Base-by-base conservation (phyloP, 2,888 invertebrate genomes). In the Anticlea derivata region DNA sequence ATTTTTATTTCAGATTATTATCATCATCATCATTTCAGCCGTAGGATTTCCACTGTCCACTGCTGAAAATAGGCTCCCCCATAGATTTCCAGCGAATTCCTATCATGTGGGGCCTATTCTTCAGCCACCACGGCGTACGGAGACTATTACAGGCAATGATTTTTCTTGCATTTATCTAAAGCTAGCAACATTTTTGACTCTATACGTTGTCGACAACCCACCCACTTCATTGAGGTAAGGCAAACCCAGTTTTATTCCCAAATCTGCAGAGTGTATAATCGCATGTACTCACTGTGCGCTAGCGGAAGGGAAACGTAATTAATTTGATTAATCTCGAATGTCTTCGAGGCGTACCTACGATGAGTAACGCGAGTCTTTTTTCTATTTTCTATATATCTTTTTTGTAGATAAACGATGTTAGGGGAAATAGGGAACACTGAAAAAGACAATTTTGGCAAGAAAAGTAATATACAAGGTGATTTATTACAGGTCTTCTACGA, bases 281-380 rank as follows among this genome's bases (percentile, higher is more conserved):
- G 41, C 35, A 13, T 37, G 41, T 11, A 29, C 23, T n/a, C 27
- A 13, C 60, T 50, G 58, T 64, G 59, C 73, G 72, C 76, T 77
- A 65, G 68, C 73, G 67, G 69, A 66, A 66, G 69, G 75, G 77
- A 83, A 78, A 78, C 73, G 80, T 83, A 83, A 86, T 85, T 86
- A 86, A 85, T 83, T 78, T 80, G 80, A 86, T 86, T 83, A 83
- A 85, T 83, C 73, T 73, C 68, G 66, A 77, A 79, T 71, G 78
- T 78, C 80, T 75, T 69, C 65, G 70, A 67, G 69, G 75, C 73
- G 73, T 72, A 70, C 68, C 67, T 37, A 56, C 61, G 77, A 83
- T 84, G 84, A 85, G 73, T 78, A 77, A 84, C 83, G 70, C 69
- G 56, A 60, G 65, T 66, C 65, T 66, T 66, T 73, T 66, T 58